Evolutionary conservation across 2,797 vertebrate genomes (phyloP), one percentile per base, ranked within the genome.

Genomic region (Hozukius guyotensis): DNA sequence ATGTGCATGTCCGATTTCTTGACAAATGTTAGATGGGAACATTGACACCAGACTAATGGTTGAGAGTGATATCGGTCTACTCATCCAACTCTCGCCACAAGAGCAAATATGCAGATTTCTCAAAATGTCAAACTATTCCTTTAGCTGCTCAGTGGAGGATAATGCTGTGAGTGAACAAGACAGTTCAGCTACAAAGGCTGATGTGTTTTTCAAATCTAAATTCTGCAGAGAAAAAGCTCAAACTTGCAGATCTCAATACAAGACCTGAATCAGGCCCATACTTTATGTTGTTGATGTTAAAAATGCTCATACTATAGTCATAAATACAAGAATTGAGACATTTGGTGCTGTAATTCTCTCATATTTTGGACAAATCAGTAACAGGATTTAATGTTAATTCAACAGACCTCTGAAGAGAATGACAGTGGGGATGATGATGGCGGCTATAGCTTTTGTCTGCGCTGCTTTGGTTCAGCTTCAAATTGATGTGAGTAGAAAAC

Each of bases 391-490:
- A 60, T 87, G 38, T 74, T 24, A 63, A 62, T 83, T 82, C 57
- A 82, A 85, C 94, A 99, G 99, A 75, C 95, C 98, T 56, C 90
- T 99, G 89, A 97, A 87, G 90, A 98, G 92, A 94, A 99, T 99
- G 90, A 97, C 97, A 0, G 97, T 98, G 5, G 99, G 99, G 7
- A 99, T 99, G 99, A 75, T 99, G 59, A 79, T 99, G 10, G 98
- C 97, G 31, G 94, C 97, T 34, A 62, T 97, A 88, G 98, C 99
- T 31, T 99, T 99, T 64, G 89, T 99, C 75, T 95, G 87, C 22
- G 98, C 99, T 75, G 97, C 96, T 32, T 2, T 99, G 55, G 84
- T 99, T 70, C 97, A 99, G 89, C 32, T 97, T 74, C 55, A 98
- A 92, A 97, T 99, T 32, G 98, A 99, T 10, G 98, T 99, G 93